These are phyloP conservation scores for Euborellia annulipes DNA, from an alignment of 1,140 invertebrate species.

Conservation along the genomic window DNA sequence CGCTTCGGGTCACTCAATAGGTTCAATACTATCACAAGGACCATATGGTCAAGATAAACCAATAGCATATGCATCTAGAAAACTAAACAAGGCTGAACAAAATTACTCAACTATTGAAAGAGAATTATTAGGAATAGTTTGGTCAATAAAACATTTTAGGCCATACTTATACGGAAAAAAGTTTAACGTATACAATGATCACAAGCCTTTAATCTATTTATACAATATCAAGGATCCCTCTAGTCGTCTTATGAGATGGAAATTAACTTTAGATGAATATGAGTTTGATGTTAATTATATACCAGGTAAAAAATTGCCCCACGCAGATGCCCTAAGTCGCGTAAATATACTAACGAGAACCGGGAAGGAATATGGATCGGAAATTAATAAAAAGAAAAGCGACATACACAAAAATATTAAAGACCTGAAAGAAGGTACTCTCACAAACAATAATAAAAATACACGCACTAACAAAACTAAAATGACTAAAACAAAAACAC, in stretches of 20 bases:
- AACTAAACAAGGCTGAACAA: slow-evolving; percentile 17
- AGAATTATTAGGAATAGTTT: slow-evolving; percentile 27
- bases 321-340: slow-evolving; percentile 21
- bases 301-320: slow-evolving; percentile 21
- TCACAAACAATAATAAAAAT: no score
- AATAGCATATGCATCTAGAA: slow-evolving; percentile 19
- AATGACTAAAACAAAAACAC: no score
- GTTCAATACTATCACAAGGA: slow-evolving; percentile 17
- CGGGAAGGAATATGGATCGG: no score
- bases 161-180: slow-evolving; percentile 31
- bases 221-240: slow-evolving; percentile 29
- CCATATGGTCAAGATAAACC: slow-evolving; percentile 11
- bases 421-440: no score
- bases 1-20: slow-evolving; percentile 16
- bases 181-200: slow-evolving; percentile 35
- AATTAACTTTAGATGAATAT: slow-evolving; percentile 31
- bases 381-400: no score
- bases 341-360: no score
- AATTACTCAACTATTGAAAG: slow-evolving; percentile 24
- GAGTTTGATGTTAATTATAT: slow-evolving; percentile 28
- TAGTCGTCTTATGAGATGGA: slow-evolving; percentile 31
- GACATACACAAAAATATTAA: no score
- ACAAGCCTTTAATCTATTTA: slow-evolving; percentile 31
- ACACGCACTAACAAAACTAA: no score
- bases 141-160: slow-evolving; percentile 27